Evolutionary conservation across 1,140 invertebrate species (phyloP).

Genomic region (Papilio helenus): DNA sequence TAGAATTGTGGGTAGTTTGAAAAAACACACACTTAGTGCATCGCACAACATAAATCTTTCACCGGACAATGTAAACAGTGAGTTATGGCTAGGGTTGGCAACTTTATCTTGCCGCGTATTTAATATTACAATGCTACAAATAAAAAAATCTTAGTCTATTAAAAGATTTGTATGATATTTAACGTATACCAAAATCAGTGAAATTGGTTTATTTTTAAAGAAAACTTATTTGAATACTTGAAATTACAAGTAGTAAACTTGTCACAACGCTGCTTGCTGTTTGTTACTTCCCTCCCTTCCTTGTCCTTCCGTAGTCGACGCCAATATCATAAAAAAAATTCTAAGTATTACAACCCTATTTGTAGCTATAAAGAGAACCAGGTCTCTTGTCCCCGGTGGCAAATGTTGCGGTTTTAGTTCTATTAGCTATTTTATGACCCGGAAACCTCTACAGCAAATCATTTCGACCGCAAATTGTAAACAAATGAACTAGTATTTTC

Average conservation of each 20-base stretch:
- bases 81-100: conserved; percentile 16
- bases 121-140: background rate
- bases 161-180: background rate
- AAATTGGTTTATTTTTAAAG: too few relatives aligned
- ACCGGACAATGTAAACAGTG: conserved; percentile 27
- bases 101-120: background rate
- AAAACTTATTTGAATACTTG: too few relatives aligned
- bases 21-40: conserved; percentile 17
- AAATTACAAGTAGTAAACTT: too few relatives aligned
- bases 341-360: background rate
- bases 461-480: conserved; percentile 7
- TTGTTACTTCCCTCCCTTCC: too few relatives aligned
- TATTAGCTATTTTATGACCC: conserved; percentile 14
- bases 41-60: conserved; percentile 29
- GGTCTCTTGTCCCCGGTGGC: conserved; percentile 4
- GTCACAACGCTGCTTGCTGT: too few relatives aligned
- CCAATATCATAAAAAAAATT: background rate
- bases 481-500: background rate
- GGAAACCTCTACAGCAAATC: conserved; percentile 10
- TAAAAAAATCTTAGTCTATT: background rate
- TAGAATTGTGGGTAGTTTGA: background rate
- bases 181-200: background rate
- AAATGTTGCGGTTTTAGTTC: conserved; percentile 13
- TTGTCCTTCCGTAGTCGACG: too few relatives aligned
- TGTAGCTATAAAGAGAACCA: background rate